A percentile compares a stretch with the other conserved stretches of the same genome.
Conservation (phyloP, 2,113 vertebrate species). For the Apodemus speciosus region DNA sequence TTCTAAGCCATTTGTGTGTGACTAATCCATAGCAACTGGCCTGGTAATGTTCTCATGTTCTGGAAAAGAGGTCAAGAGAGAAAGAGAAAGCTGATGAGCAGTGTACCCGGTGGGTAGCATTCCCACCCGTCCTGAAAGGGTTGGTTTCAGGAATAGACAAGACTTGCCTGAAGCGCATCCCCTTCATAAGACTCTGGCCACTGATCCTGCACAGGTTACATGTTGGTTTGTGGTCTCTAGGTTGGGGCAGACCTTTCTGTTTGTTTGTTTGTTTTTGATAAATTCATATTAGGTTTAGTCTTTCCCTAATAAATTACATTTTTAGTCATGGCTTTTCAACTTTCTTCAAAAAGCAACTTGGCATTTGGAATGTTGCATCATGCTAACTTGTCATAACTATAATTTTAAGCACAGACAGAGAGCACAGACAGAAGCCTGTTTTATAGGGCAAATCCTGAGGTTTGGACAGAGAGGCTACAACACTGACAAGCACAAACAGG, state of each 20-base stretch:
- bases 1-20: constrained; percentile 22
- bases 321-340: background rate
- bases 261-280: background rate
- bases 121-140: background rate
- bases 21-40: background rate
- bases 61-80: background rate
- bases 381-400: background rate
- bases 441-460: background rate
- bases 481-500: background rate
- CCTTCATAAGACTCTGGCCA: background rate
- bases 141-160: background rate
- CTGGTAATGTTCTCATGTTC: background rate
- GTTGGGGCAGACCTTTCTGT: background rate
- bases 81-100: background rate
- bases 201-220: background rate
- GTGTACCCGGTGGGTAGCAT: background rate
- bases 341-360: constrained; percentile 41
- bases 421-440: background rate
- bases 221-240: background rate
- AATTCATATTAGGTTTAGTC: background rate
- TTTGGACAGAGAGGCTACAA: background rate
- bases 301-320: background rate
- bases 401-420: constrained; percentile 25
- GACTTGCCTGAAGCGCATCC: background rate
- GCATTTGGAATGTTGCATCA: constrained; percentile 27